Conservation (phyloP, 2,113 vertebrate species). For the Pardalotus punctatus region DNA sequence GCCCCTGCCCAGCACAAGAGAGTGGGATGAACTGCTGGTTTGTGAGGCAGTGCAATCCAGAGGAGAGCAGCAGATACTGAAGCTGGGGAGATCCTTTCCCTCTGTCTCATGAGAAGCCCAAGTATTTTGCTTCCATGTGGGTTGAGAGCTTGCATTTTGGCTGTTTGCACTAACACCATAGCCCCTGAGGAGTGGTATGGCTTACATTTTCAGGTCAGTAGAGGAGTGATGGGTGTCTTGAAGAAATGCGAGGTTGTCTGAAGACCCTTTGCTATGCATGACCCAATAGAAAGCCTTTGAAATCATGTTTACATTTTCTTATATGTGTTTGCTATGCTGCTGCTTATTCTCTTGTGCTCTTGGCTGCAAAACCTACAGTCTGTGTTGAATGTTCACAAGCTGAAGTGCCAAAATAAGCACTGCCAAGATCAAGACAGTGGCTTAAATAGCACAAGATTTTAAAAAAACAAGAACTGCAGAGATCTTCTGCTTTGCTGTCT, state of each 20-base stretch:
- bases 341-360: neutral
- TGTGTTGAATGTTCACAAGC: conserved; percentile 26
- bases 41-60: neutral
- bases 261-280: neutral
- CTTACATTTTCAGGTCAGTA: neutral
- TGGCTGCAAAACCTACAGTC: conserved; percentile 4
- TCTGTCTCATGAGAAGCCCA: neutral
- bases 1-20: neutral
- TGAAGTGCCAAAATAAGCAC: conserved; percentile 40
- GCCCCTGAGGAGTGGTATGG: neutral
- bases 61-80: neutral
- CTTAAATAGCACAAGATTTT: conserved; percentile 26
- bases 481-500: conserved; percentile 23
- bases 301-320: neutral
- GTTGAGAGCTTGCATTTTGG: neutral
- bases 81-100: neutral
- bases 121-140: neutral
- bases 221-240: neutral
- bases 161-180: neutral
- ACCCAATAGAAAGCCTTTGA: neutral
- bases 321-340: neutral
- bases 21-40: neutral
- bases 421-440: conserved; percentile 53
- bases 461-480: neutral
- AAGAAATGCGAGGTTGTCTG: neutral